These are phyloP conservation scores for Lordiphosa mommai DNA, from an alignment of 1,140 invertebrate genomes.

Conservation along the genomic window DNA sequence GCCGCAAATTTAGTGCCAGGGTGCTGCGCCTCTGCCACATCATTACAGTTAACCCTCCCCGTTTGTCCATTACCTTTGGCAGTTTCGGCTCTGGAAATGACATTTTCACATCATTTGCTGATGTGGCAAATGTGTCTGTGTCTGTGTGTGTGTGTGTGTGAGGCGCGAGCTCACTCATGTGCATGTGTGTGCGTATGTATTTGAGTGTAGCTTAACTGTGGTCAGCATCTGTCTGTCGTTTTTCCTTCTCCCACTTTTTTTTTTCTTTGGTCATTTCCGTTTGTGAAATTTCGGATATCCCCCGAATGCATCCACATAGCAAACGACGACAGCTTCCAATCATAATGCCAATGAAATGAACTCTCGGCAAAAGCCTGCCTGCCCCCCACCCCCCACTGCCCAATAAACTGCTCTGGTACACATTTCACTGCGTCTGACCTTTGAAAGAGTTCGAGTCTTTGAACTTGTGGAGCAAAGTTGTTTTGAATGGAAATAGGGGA, in stretches of 20 bases:
- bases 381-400: too few species aligned
- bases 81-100: slow-evolving; percentile 59
- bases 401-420: slow-evolving; percentile 16
- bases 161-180: slow-evolving; percentile 12
- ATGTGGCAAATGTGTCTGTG: slow-evolving; percentile 67
- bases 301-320: slow-evolving; percentile 26
- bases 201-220: slow-evolving; percentile 20
- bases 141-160: too few species aligned
- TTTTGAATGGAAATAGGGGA: too few species aligned
- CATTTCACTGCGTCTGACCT: too few species aligned
- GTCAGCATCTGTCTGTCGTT: slow-evolving; percentile 26
- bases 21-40: slow-evolving; percentile 8
- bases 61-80: slow-evolving; percentile 48
- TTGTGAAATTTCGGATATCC: slow-evolving; percentile 54
- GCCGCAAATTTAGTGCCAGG: slow-evolving; percentile 62
- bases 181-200: slow-evolving; percentile 9
- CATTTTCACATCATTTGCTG: slow-evolving; percentile 77
- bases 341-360: slow-evolving; percentile 69
- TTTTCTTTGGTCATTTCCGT: slow-evolving; percentile 43
- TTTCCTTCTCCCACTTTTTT: slow-evolving; percentile 1
- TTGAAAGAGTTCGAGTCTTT: too few species aligned
- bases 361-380: slow-evolving; percentile 2
- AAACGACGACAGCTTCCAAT: slow-evolving; percentile 47
- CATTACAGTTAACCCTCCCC: slow-evolving; percentile 6
- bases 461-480: neutral